A percentile compares a stretch with the other conserved stretches of the same genome.
Conservation (phyloP, 2,113 vertebrate genomes). For the Dolichallabes microphthalmus region DNA sequence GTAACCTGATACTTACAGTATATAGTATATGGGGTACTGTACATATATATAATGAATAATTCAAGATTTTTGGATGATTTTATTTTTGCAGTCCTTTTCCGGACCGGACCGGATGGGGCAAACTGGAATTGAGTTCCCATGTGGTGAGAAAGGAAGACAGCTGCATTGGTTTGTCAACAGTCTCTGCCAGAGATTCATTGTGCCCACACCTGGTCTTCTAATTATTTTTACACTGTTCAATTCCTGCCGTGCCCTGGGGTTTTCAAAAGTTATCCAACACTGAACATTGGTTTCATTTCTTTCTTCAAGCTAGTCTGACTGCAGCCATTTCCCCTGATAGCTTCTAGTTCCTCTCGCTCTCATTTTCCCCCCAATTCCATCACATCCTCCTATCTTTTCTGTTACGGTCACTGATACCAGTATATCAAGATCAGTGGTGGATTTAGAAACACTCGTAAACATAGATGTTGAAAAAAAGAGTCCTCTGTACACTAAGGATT, state of each 20-base stretch:
- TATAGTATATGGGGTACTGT: too few relatives aligned
- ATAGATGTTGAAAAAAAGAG: not conserved
- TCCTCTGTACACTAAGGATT: not conserved
- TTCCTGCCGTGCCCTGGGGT: slow-evolving; percentile 47
- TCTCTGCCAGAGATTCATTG: slow-evolving; percentile 45
- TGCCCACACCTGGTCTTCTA: slow-evolving; percentile 58
- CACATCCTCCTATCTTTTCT: not conserved
- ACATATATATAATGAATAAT: not conserved
- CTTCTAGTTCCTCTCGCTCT: not conserved
- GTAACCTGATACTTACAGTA: not conserved
- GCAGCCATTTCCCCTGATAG: slow-evolving; percentile 41
- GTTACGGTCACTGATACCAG: slow-evolving; percentile 1
- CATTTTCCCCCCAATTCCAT: slow-evolving; percentile 19
- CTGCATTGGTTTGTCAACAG: slow-evolving; percentile 49
- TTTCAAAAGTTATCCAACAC: slow-evolving; percentile 55
- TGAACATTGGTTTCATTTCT: slow-evolving; percentile 56
- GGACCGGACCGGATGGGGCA: not conserved
- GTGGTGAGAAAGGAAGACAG: slow-evolving; percentile 35
- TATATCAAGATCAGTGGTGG: not conserved
- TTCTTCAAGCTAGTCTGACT: slow-evolving; percentile 51
- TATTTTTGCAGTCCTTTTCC: not conserved
- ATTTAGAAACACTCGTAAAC: not conserved
- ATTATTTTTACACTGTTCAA: slow-evolving; percentile 60
- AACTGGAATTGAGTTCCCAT: slow-evolving; percentile 41
- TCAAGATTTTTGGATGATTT: slow-evolving; percentile 1